Conservation (phyloP, 2,888 invertebrate species). For the Calliscelio sp. region DNA sequence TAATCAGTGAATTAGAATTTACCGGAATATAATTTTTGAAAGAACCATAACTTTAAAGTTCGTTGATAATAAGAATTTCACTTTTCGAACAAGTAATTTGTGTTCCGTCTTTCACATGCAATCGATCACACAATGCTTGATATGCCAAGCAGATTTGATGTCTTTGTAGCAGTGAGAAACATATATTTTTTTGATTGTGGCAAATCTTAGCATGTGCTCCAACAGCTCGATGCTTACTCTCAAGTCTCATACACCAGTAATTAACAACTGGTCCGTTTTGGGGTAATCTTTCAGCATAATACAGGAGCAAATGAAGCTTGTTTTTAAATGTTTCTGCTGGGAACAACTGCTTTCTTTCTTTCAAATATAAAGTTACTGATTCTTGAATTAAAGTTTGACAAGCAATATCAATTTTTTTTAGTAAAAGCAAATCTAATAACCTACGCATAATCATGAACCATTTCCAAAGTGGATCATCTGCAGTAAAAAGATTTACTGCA, state of each 20-base stretch:
- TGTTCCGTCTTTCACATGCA: neutral
- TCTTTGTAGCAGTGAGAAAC: conserved; percentile 44
- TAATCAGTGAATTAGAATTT: neutral
- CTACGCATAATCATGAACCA: conserved; percentile 58
- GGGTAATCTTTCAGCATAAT: conserved; percentile 49
- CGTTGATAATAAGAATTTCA: neutral
- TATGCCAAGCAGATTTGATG: conserved; percentile 22
- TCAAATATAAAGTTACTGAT: conserved; percentile 32
- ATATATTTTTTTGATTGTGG: conserved; percentile 45
- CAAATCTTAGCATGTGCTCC: conserved; percentile 41
- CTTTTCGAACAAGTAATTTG: neutral
- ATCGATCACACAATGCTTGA: neutral
- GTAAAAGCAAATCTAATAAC: conserved; percentile 49
- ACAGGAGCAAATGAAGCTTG: conserved; percentile 58
- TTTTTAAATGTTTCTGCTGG: conserved; percentile 45
- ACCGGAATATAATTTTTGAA: neutral
- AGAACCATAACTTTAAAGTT: neutral
- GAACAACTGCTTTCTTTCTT: conserved; percentile 51
- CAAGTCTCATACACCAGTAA: conserved; percentile 59
- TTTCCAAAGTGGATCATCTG: conserved; percentile 52
- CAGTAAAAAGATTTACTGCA: conserved; percentile 56
- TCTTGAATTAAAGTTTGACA: neutral
- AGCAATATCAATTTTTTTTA: conserved; percentile 36
- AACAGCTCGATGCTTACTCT: conserved; percentile 45
- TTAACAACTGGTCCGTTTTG: conserved; percentile 61